These are phyloP conservation scores for Panagrolaimus sp. DNA, from an alignment of 1,140 invertebrate genomes.

Conservation along the genomic window DNA sequence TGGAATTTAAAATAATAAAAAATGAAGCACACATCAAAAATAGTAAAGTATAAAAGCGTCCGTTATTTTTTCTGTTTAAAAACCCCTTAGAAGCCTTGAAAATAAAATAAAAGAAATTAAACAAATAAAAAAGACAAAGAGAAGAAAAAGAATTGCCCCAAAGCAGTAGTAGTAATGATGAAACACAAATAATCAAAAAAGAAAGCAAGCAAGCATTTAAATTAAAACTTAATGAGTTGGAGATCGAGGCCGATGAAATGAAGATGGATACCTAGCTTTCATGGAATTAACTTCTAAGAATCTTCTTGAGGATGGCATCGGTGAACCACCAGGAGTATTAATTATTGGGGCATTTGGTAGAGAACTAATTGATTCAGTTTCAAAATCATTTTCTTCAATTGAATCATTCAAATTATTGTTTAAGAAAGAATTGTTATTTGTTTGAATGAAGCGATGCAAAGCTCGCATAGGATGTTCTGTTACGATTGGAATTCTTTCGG, in stretches of 20 bases:
- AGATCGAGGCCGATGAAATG: background rate
- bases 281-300: background rate
- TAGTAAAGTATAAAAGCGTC: background rate
- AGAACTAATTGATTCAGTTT: background rate
- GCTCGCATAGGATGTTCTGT: slow-evolving; percentile 2
- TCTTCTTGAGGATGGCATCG: background rate
- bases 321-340: background rate
- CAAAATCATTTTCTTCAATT: slow-evolving; percentile 1
- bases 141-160: background rate
- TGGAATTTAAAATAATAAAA: too few relatives aligned
- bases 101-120: slow-evolving; percentile 5
- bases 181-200: background rate
- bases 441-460: background rate
- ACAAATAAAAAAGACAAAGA: slow-evolving; percentile 1
- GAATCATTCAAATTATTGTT: background rate
- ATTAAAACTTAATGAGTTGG: background rate
- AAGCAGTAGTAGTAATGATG: too few relatives aligned
- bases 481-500: background rate
- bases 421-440: background rate
- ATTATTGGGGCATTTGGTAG: background rate
- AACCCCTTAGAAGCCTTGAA: too few relatives aligned
- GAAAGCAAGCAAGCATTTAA: too few relatives aligned
- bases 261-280: slow-evolving; percentile 8
- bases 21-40: too few relatives aligned
- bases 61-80: background rate